Evolutionary conservation across 2,113 vertebrate genomes (phyloP).

Genomic region (Lathamus discolor): DNA sequence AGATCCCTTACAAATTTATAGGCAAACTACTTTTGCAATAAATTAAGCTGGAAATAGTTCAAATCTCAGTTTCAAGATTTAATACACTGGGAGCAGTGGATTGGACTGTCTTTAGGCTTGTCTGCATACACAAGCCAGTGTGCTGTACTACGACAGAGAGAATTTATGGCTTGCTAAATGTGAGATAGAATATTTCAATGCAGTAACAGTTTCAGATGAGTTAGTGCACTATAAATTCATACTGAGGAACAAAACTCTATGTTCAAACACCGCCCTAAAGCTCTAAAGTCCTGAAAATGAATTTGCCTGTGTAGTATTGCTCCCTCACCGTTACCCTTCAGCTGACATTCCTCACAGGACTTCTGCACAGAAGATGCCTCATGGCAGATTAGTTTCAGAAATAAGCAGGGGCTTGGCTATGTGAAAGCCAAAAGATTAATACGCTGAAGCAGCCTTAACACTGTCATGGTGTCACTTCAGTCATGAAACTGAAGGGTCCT

Average conservation of each 20-base stretch:
- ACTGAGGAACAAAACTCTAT: neutral
- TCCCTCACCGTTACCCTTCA: neutral
- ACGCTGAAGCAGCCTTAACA: neutral
- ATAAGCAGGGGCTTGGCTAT: neutral
- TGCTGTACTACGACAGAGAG: neutral
- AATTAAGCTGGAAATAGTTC: neutral
- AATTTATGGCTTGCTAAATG: neutral
- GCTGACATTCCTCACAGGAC: neutral
- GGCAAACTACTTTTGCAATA: neutral
- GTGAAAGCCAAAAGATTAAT: neutral
- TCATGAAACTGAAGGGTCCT: neutral
- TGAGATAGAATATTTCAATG: neutral
- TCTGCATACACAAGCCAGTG: neutral
- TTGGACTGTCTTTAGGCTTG: neutral
- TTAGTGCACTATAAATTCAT: neutral
- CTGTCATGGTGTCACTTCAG: neutral
- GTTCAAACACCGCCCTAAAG: neutral
- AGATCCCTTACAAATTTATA: neutral
- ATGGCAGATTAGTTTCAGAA: neutral
- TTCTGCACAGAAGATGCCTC: neutral
- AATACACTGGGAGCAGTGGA: neutral
- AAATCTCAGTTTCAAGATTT: neutral
- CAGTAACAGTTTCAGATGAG: neutral
- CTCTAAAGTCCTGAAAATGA: neutral
- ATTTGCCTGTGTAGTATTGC: neutral